Evolutionary conservation across 2,888 invertebrate species (phyloP), one percentile per base, ranked within the genome.

Genomic region (Ypsolopha sequella): DNA sequence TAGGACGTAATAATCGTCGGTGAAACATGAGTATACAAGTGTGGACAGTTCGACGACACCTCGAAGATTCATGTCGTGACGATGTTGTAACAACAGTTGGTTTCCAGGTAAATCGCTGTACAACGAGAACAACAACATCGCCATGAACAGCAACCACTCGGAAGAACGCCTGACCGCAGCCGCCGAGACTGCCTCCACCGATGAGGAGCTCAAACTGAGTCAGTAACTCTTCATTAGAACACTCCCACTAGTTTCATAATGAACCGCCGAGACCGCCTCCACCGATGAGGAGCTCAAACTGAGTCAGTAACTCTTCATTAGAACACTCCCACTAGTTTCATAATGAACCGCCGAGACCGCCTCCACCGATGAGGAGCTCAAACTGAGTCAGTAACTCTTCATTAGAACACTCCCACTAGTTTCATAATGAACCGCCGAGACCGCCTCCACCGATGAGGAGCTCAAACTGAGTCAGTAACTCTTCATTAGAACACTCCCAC

Each of bases 121-220:
- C 82, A 89, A 73, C 67, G 88, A 76, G 57, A 88, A 77, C 76
- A 88, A 78, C 69, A 87, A 82, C 69, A 80, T 76, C 11, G 76
- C 79, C 0, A 78, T 86, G 51, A 81, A 78, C 66, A 80, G 76
- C 54, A 89, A 87, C 69, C 86, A 79, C 46, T 90, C 89, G 0
- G 90, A 90, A 55, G 90, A 90, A 62, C 80, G 88, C 11, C 81
- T 90, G 53, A 90, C 90, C 24, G 84, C 0, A 84, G 44, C 24
- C 24, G 75, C 0, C 84, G 44, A 82, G 60, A 88, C 76, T 0
- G 61, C 74, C n/a, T 76, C 84, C 54, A 80, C 85, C 1, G 84
- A 87, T 45, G 88, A 88, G n/a, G 79, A 85, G 51, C 63, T 80
- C 10, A 86, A 87, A 65, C 77, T 87, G 14, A 81, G 87, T 87